Evolutionary conservation across 2,797 vertebrate genomes (phyloP), one percentile per base, ranked within the genome.

Genomic region (Notamacropus eugenii): DNA sequence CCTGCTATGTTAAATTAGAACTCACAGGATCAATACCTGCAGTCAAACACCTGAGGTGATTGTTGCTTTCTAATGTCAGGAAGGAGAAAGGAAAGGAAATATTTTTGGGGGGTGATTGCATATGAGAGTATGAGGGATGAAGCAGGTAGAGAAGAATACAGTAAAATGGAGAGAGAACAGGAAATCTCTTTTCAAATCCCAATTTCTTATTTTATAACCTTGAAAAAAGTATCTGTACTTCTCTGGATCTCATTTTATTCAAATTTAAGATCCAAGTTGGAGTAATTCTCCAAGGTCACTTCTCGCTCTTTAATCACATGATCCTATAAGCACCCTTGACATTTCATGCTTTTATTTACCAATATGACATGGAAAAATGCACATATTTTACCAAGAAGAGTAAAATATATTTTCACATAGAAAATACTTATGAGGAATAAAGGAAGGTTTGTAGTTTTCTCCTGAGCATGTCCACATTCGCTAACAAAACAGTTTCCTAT

Each of bases 1-100:
- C 97, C 98, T 98, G 98, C 96, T 97, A 97, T 96, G 97, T 97
- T 98, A 97, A 97, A 98, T 97, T 97, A 98, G 97, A 94, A 96
- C 92, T 93, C 96, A 56, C 92, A 97, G 96, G 97, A 97, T 97
- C 98, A 98, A 97, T 97, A 98, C 97, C 97, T 98, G 96, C 97
- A 97, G 95, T 96, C 97, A 97, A 74, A 94, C 74, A 96, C 96
- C 94, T 97, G 95, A 96, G 96, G 91, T 93, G 97, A 93, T 57
- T 24, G 22, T 91, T 93, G 95, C 93, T 97, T 97, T 92, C 92
- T 96, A 96, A 87, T 46, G 31, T 40, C n/a, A 87, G 74, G 22
- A 95, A 93, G 93, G 95, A 97, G 95, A 96, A 97, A 24, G 54
- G 90, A 82, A 96, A 97, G 97, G 95, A 93, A 96, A 96, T 97